Evolutionary conservation across 2,888 invertebrate genomes (phyloP).

Genomic region (Branchellion lobata): DNA sequence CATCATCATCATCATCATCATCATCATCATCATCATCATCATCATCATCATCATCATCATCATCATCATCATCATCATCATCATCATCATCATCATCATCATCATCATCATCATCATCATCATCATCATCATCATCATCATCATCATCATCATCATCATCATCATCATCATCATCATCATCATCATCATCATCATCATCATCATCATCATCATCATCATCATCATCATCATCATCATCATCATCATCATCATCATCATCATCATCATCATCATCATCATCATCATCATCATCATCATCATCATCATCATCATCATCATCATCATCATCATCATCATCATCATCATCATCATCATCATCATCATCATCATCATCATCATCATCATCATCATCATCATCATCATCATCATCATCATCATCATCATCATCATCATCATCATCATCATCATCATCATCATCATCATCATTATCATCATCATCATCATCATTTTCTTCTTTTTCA

Average conservation of each 20-base stretch:
- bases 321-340: neutral
- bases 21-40: slow-evolving; percentile 26
- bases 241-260: slow-evolving; percentile 9
- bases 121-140: slow-evolving; percentile 31
- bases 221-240: slow-evolving; percentile 9
- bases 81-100: slow-evolving; percentile 31
- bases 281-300: slow-evolving; percentile 9
- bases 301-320: slow-evolving; percentile 9
- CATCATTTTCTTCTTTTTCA: slow-evolving; percentile 28
- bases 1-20: slow-evolving; percentile 7
- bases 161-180: slow-evolving; percentile 30
- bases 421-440: slow-evolving; percentile 24
- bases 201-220: slow-evolving; percentile 10
- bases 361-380: slow-evolving; percentile 36
- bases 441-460: slow-evolving; percentile 40
- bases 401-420: slow-evolving; percentile 15
- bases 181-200: slow-evolving; percentile 26
- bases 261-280: slow-evolving; percentile 9
- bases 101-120: slow-evolving; percentile 30
- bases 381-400: slow-evolving; percentile 25
- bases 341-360: slow-evolving; percentile 22
- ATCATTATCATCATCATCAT: slow-evolving; percentile 39
- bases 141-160: slow-evolving; percentile 31
- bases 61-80: slow-evolving; percentile 31
- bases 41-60: slow-evolving; percentile 30